phyloP scores from a whole-genome alignment of 2,888 invertebrate genomes.

The Zelleria hepariella region DNA sequence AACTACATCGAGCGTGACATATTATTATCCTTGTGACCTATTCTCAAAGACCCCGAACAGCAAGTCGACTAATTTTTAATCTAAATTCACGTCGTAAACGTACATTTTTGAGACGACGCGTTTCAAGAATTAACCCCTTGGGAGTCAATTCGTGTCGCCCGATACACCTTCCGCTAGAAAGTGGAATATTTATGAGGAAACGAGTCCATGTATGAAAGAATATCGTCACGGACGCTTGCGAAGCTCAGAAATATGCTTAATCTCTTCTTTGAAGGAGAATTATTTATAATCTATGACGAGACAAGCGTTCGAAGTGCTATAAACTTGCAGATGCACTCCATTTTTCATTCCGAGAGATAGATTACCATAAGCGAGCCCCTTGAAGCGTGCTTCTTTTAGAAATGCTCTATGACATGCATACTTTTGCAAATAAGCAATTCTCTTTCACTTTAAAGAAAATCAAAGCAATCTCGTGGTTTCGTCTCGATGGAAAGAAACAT shows the following conservation, averaged over 20 bases:
- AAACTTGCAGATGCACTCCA: background rate
- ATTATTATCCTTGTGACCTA: background rate
- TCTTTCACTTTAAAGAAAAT: too few relatives aligned
- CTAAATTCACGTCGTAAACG: background rate
- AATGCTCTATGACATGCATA: background rate
- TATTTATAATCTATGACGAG: background rate
- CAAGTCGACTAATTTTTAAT: background rate
- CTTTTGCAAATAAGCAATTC: background rate
- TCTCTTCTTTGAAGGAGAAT: background rate
- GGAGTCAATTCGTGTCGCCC: background rate
- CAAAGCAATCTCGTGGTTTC: too few relatives aligned
- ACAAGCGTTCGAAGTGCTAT: background rate
- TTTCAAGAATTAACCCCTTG: background rate
- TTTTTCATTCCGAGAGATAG: background rate
- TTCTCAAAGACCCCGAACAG: background rate
- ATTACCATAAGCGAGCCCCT: background rate
- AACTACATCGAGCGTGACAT: background rate
- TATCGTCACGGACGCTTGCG: background rate
- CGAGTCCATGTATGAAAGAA: background rate
- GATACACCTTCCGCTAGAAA: background rate
- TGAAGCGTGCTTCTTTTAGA: background rate
- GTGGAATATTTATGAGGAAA: background rate
- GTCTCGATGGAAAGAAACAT: too few relatives aligned
- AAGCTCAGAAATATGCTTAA: background rate
- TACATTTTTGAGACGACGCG: background rate